A percentile compares a stretch with the other conserved stretches of the same genome.
These are phyloP conservation scores for Drosophila peninsularis DNA, from an alignment of 2,888 invertebrate species.

Conservation along the genomic window DNA sequence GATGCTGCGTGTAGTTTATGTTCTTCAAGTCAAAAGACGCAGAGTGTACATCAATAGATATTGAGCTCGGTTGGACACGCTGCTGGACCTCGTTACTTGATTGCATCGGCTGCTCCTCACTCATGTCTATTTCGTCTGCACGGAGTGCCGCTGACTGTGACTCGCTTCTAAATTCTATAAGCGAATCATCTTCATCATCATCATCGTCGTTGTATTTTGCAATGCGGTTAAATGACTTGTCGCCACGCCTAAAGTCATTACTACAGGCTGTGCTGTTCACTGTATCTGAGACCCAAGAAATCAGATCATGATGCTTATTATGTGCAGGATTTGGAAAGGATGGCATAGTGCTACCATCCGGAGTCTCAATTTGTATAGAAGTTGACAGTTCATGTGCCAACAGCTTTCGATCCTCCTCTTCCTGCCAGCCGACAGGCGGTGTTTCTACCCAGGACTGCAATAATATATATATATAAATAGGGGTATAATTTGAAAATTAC, in stretches of 20 bases:
- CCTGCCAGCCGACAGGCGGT: constrained; percentile 95
- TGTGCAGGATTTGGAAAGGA: constrained; percentile 58
- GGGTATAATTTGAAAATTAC: constrained; percentile 84
- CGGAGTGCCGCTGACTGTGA: constrained; percentile 78
- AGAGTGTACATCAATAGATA: constrained; percentile 81
- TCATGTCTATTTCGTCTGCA: constrained; percentile 28
- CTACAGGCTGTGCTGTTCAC: constrained; percentile 72
- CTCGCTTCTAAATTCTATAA: constrained; percentile 82
- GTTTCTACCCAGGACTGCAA: constrained; percentile 96
- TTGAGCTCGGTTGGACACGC: constrained; percentile 43
- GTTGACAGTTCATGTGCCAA: constrained; percentile 81
- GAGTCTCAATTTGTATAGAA: constrained; percentile 84
- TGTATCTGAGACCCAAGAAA: constrained; percentile 80
- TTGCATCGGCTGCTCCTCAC: constrained; percentile 11
- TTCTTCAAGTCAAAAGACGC: constrained; percentile 73
- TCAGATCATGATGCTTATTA: constrained; percentile 67
- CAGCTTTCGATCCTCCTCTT: constrained; percentile 88
- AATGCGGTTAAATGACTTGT: constrained; percentile 40
- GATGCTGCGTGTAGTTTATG: constrained; percentile 79
- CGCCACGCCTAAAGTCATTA: constrained; percentile 45
- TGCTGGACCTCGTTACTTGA: constrained; percentile 13
- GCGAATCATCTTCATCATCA: constrained; percentile 77
- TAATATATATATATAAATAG: neutral
- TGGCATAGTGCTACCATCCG: constrained; percentile 79
- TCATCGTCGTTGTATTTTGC: constrained; percentile 31